Conservation (phyloP, 2,113 vertebrate species). For the Channa maculata region DNA sequence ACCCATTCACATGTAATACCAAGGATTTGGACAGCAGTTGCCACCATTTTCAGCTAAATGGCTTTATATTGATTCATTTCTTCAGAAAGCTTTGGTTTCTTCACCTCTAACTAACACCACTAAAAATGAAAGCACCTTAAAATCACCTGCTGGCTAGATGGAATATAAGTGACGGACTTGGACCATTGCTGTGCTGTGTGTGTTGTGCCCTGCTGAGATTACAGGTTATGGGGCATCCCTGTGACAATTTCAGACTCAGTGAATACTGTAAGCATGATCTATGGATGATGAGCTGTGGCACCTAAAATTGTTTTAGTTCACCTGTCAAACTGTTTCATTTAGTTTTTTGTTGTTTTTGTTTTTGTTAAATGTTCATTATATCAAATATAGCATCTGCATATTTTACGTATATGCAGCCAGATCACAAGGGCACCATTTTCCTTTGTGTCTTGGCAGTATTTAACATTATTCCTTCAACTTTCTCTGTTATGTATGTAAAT, state of each 20-base stretch:
- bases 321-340: slow-evolving; percentile 6
- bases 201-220: too few species aligned
- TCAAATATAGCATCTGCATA: slow-evolving; percentile 26
- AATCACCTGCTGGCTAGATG: too few species aligned
- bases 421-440: not conserved
- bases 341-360: slow-evolving; percentile 15
- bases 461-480: not conserved
- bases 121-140: too few species aligned
- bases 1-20: too few species aligned
- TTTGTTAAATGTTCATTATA: slow-evolving; percentile 20
- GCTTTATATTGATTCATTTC: too few species aligned
- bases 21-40: too few species aligned
- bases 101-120: too few species aligned
- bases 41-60: too few species aligned
- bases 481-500: slow-evolving; percentile 21
- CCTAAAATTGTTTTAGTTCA: not conserved
- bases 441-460: not conserved
- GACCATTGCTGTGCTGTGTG: too few species aligned
- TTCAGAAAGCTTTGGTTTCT: too few species aligned
- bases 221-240: too few species aligned
- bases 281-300: slow-evolving; percentile 5
- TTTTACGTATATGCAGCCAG: slow-evolving; percentile 18
- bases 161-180: too few species aligned
- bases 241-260: not conserved
- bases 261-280: not conserved